phyloP scores from a whole-genome alignment of 2,888 invertebrate genomes.

The Creontiades dilutus region DNA sequence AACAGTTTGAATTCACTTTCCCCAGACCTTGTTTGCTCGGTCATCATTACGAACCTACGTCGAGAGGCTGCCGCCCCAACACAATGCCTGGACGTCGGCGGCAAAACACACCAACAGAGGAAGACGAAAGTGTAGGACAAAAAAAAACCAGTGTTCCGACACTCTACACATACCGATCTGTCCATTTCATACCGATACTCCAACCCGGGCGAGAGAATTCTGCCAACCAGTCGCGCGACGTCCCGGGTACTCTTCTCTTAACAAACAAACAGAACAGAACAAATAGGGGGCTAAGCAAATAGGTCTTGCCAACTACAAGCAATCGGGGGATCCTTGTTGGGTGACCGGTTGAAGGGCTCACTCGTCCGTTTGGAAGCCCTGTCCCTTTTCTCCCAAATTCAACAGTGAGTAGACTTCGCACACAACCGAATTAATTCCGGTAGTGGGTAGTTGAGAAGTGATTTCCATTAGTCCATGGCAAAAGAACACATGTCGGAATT shows the following conservation, averaged over 20 bases:
- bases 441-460: background rate
- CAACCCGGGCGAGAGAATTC: background rate
- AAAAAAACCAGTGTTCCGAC: background rate
- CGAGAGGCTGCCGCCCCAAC: background rate
- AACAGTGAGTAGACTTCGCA: background rate
- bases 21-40: background rate
- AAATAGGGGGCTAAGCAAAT: slow-evolving; percentile 52
- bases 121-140: background rate
- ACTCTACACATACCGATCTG: background rate
- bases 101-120: background rate
- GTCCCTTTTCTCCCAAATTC: background rate
- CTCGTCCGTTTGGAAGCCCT: background rate
- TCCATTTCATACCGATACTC: background rate
- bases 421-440: slow-evolving; percentile 8
- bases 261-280: slow-evolving; percentile 54
- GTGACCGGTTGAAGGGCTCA: slow-evolving; percentile 17
- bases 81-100: background rate
- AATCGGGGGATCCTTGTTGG: slow-evolving; percentile 41
- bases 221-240: slow-evolving; percentile 2
- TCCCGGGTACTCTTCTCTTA: background rate
- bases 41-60: background rate
- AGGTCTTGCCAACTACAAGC: slow-evolving; percentile 29
- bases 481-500: no score
- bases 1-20: background rate
- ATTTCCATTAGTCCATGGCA: background rate